Evolutionary conservation across 2,113 vertebrate species (phyloP).

Genomic region (Ptyas mucosa): DNA sequence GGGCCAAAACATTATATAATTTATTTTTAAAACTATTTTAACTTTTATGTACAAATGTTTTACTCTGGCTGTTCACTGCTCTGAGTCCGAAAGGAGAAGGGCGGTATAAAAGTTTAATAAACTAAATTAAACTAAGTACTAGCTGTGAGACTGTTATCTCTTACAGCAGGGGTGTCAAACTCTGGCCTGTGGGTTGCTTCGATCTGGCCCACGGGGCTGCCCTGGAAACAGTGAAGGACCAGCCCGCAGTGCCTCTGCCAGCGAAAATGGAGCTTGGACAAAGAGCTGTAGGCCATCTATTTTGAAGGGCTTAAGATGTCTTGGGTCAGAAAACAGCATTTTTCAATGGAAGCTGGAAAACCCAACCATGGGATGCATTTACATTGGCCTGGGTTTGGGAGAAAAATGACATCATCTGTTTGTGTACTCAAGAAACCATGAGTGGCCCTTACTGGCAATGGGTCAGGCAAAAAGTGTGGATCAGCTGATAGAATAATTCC

Average conservation of each 20-base stretch:
- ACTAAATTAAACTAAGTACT: too few relatives aligned
- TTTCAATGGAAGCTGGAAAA: neutral
- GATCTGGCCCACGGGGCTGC: too few relatives aligned
- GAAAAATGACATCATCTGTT: neutral
- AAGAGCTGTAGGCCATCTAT: neutral
- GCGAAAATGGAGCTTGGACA: neutral
- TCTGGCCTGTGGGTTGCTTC: too few relatives aligned
- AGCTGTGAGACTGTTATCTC: conserved; percentile 11
- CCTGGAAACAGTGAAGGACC: too few relatives aligned
- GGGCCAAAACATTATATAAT: too few relatives aligned
- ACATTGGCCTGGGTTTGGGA: neutral
- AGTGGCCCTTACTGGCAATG: neutral
- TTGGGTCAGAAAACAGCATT: neutral
- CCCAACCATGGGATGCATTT: neutral
- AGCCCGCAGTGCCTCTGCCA: too few relatives aligned
- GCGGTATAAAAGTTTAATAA: too few relatives aligned
- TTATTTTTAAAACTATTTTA: too few relatives aligned
- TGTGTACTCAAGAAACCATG: neutral
- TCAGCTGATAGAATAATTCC: neutral
- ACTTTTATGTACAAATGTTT: too few relatives aligned
- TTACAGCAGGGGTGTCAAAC: neutral
- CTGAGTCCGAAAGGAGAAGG: too few relatives aligned
- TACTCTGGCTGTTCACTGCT: too few relatives aligned
- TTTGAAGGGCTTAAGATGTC: neutral
- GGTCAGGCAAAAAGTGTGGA: neutral